Base-by-base conservation (phyloP, 2,888 invertebrate genomes). In the Trichopoda pennipes region DNA sequence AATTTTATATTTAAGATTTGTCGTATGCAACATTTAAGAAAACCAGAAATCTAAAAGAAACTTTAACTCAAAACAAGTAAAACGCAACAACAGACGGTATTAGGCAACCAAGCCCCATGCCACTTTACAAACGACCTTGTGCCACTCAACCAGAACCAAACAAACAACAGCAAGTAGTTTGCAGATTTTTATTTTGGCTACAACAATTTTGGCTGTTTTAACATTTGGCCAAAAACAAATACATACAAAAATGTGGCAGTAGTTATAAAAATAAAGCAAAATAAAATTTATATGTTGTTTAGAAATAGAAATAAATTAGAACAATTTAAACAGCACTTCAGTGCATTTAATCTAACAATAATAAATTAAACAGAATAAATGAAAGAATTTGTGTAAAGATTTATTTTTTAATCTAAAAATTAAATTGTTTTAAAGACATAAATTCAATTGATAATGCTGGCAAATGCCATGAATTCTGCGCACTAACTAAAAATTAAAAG, bases 111-210 rank as follows among this genome's bases (percentile, higher is more conserved):
- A 60, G 78, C 79, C 79, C 70, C 82, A 79, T 75, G 73, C 79
- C 68, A 73, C 79, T 74, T 58, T 70, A 42, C 55, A 66, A 82
- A 79, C 60, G 82, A 66, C 82, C 82, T 82, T 82, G 82, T 82
- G 82, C 82, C 55, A 82, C 82, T 82, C 75, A 82, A 70, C 70
- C 82, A 82, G 75, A 82, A 82, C 64, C 72, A 81, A 76, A 35
- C 32, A 60, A 68, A 68, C 58, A 68, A 32, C 58, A 69, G 42
- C 63, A 55, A 55, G 10, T 56, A 42, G 12, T 28, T 61, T 55
- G 69, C 61, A 38, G 69, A 58, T 69, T 35, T 79, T 80, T 58
- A 58, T 79, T 75, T 80, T 70, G 53, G 63, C 21, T 66, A 49
- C 21, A 61, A 69, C 55, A 61, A 51, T 61, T 64, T 76, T 51